These are phyloP conservation scores for Pseudorectes ferrugineus DNA, from an alignment of 2,113 vertebrate genomes.

Conservation along the genomic window DNA sequence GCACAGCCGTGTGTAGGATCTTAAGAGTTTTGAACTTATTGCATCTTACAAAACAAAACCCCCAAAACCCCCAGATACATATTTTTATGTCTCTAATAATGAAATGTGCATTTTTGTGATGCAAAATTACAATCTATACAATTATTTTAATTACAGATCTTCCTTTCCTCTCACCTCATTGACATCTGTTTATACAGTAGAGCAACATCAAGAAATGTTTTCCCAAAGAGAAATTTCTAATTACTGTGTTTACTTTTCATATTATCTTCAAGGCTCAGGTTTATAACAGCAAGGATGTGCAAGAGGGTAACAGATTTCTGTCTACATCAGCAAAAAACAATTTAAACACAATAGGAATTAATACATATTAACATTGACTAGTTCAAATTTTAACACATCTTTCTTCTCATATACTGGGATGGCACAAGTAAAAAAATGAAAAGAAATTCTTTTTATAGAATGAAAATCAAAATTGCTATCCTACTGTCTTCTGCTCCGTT, in stretches of 20 bases:
- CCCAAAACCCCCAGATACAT: fast-evolving
- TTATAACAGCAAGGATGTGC: neutral
- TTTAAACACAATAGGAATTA: neutral
- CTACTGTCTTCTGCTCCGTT: neutral
- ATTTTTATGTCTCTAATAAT: neutral
- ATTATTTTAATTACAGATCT: neutral
- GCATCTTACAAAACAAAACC: neutral
- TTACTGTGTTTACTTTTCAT: neutral
- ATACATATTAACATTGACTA: neutral
- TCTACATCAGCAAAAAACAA: neutral
- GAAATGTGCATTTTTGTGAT: neutral
- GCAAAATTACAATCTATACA: neutral
- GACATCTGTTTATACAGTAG: neutral
- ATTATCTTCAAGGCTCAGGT: neutral
- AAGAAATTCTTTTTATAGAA: neutral
- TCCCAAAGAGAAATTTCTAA: neutral
- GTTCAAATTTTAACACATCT: neutral
- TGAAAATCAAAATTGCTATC: neutral
- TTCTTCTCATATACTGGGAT: neutral
- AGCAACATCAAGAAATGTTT: neutral
- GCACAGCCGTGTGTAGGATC: neutral
- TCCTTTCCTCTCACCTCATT: neutral
- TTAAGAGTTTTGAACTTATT: neutral
- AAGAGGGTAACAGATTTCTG: neutral
- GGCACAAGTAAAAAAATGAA: neutral